Conservation (phyloP, 2,888 invertebrate species). For the Furcula furcula region DNA sequence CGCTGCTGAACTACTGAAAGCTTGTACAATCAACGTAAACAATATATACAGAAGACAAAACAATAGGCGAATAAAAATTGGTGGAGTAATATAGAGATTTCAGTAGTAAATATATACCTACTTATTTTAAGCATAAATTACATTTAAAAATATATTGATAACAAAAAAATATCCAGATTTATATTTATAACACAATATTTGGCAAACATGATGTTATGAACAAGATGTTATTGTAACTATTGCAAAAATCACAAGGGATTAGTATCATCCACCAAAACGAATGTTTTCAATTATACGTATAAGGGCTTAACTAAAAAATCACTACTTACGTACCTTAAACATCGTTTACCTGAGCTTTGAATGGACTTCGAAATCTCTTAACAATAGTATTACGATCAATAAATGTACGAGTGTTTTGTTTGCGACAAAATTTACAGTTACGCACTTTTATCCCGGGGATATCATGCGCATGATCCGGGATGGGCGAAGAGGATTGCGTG, state of each 20-base stretch:
- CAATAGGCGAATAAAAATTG: too few species aligned
- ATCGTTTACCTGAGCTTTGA: conserved; percentile 68
- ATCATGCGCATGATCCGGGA: conserved; percentile 48
- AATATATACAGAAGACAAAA: too few species aligned
- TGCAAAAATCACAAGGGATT: conserved; percentile 48
- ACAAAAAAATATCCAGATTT: too few species aligned
- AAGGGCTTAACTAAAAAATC: conserved; percentile 45
- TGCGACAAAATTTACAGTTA: conserved; percentile 73
- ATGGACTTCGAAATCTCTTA: conserved; percentile 54
- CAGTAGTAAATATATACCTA: too few species aligned
- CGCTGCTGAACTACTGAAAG: too few species aligned
- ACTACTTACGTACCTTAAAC: conserved; percentile 39
- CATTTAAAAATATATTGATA: too few species aligned
- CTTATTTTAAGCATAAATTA: too few species aligned
- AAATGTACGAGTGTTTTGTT: conserved; percentile 59
- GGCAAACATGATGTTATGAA: too few species aligned
- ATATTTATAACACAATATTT: too few species aligned
- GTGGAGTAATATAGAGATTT: too few species aligned
- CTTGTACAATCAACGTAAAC: too few species aligned
- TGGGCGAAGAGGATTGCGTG: conserved; percentile 45
- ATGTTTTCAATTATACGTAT: conserved; percentile 43
- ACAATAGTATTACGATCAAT: conserved; percentile 64
- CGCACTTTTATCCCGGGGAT: conserved; percentile 38
- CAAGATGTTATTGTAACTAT: conserved; percentile 28
- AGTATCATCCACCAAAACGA: conserved; percentile 56